Evolutionary conservation across 2,888 invertebrate genomes (phyloP), one percentile per base, ranked within the genome.

Genomic region (Perithous albicinctus): DNA sequence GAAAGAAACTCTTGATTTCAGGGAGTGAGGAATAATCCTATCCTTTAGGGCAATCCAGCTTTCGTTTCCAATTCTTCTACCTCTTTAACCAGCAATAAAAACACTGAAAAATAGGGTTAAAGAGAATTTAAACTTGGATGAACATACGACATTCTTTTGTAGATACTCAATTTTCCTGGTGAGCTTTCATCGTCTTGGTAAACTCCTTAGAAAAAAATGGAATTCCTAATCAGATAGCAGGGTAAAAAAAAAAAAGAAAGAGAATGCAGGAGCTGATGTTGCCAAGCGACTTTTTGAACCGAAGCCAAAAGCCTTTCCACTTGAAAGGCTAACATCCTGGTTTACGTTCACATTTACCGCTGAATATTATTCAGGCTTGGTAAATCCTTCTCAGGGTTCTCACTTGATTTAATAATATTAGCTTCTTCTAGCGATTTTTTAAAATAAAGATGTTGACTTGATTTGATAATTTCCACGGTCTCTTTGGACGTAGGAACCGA

Each of bases 231-330:
- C 10, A 32, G 12, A 35, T 15, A n/a, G n/a, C n/a, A n/a, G n/a
- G n/a, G n/a, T n/a, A 20, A 54, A 23, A 46, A n/a, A 38, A 20
- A 54, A 23, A 20, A 29, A 51, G 67, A 26, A 59, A 10, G 26
- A 32, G 35, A 38, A 5, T 48, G 7, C 6, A 6, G 20, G 48
- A 41, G 67, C 41, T 26, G 23, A 41, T 43, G 48, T 29, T 61
- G 61, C 26, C 43, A 38, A 54, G 43, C 10, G 29, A 59, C 63
- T 59, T 69, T 8, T 38, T 69, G 72, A 61, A 77, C 18, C 15
- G 23, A 10, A 23, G 77, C 72, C 77, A 77, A 81, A n/a, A 61
- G 32, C 56, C 51, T 6, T 38, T 59, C 51, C 66, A 61, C 59
- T 64, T 59, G 76, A 29, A 32, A 43, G 18, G 41, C 67, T 54